These are phyloP conservation scores for Sphyrna mokarran DNA, from an alignment of 2,113 vertebrate genomes.

Conservation along the genomic window DNA sequence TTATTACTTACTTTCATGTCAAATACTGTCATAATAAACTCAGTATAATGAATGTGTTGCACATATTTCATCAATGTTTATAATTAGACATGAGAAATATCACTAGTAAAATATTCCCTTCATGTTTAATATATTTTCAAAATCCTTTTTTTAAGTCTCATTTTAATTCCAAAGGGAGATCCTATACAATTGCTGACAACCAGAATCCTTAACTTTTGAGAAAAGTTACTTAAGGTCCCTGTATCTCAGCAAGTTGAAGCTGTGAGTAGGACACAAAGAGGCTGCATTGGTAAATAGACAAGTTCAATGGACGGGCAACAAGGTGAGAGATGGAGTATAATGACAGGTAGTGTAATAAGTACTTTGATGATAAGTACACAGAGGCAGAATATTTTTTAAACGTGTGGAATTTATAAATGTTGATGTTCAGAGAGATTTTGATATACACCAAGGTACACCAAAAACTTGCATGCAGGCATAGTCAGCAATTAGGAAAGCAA, in stretches of 20 bases:
- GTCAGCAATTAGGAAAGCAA: too few relatives aligned
- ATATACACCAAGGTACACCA: not conserved
- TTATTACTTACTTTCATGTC: not conserved
- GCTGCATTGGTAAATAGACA: not conserved
- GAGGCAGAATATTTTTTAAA: not conserved
- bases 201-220: not conserved
- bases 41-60: not conserved
- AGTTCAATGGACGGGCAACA: not conserved
- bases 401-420: not conserved
- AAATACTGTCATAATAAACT: not conserved
- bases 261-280: too few relatives aligned
- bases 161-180: not conserved
- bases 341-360: not conserved
- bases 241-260: not conserved
- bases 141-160: not conserved
- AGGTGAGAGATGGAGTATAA: not conserved
- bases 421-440: not conserved
- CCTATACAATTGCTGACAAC: not conserved
- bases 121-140: not conserved
- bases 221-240: not conserved
- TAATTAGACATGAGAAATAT: not conserved
- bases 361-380: not conserved
- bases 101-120: not conserved
- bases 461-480: too few relatives aligned
- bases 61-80: not conserved